These are phyloP conservation scores for Erebia palarica DNA, from an alignment of 2,888 invertebrate species.

Conservation along the genomic window DNA sequence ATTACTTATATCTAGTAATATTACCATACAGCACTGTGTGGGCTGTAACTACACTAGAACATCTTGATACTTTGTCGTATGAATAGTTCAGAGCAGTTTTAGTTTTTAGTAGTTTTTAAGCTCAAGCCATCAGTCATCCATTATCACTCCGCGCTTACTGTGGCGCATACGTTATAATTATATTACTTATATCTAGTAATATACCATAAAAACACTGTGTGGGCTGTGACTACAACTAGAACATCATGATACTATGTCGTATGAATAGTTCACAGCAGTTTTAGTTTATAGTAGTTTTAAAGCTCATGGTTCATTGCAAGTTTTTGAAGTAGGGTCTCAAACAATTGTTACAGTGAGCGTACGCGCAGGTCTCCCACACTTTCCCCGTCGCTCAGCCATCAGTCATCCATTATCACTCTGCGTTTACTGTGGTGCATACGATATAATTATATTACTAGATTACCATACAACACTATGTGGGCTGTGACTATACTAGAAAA, in stretches of 20 bases:
- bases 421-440: constrained; percentile 58
- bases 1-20: too few relatives aligned
- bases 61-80: constrained; percentile 45
- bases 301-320: neutral
- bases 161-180: constrained; percentile 68
- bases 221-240: constrained; percentile 34
- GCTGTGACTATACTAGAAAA: constrained; percentile 33
- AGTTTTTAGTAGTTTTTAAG: too few relatives aligned
- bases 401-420: constrained; percentile 65
- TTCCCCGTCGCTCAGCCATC: constrained; percentile 51
- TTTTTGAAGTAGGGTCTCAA: too few relatives aligned
- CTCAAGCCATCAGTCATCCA: constrained; percentile 66
- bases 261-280: too few relatives aligned
- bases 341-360: constrained; percentile 21
- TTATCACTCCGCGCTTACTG: constrained; percentile 60
- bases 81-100: too few relatives aligned
- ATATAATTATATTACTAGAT: constrained; percentile 70
- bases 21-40: constrained; percentile 52
- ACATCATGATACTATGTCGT: too few relatives aligned
- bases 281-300: neutral
- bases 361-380: constrained; percentile 58
- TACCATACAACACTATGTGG: constrained; percentile 51
- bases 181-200: constrained; percentile 55
- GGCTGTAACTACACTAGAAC: constrained; percentile 36
- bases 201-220: constrained; percentile 52